A percentile compares a stretch with the other conserved stretches of the same genome.
phyloP scores from a whole-genome alignment of 53 echinoderm and acorn worm species.

The Temnopleurus reevesii region DNA sequence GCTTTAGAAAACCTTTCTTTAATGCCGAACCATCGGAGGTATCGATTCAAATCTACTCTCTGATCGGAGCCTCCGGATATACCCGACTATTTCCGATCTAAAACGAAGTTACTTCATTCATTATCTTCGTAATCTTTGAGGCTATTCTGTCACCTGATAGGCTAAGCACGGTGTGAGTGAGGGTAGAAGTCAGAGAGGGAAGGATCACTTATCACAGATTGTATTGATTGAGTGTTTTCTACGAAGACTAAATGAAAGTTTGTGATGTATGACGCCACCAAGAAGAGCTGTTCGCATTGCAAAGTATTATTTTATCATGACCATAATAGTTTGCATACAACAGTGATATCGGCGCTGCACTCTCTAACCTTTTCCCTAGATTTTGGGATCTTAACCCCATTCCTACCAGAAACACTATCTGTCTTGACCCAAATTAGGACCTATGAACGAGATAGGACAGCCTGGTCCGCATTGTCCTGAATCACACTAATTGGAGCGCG shows the following conservation, averaged over 20 bases:
- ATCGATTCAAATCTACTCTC: neutral
- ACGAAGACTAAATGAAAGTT: neutral
- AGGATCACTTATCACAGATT: neutral
- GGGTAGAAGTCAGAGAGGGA: neutral
- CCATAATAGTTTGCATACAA: too few relatives aligned
- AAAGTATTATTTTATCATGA: too few relatives aligned
- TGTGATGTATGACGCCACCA: neutral
- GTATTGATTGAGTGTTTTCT: conserved; percentile 13
- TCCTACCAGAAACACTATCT: too few relatives aligned
- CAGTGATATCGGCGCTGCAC: too few relatives aligned
- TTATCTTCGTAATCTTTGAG: conserved; percentile 5
- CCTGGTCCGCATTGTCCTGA: too few relatives aligned
- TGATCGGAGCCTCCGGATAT: neutral
- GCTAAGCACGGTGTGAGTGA: neutral
- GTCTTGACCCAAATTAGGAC: too few relatives aligned
- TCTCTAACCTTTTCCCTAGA: too few relatives aligned
- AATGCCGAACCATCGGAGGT: neutral
- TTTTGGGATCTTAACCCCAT: too few relatives aligned
- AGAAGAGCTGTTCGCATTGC: neutral
- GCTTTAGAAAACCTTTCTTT: too few relatives aligned
- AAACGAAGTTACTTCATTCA: conserved; percentile 23
- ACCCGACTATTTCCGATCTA: conserved; percentile 4
- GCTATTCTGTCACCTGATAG: conserved; percentile 1
- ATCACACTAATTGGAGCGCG: too few relatives aligned
- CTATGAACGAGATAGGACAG: too few relatives aligned